Evolutionary conservation across 64 coral and sea anemone species (phyloP).

Genomic region (Stylophora pistillata): DNA sequence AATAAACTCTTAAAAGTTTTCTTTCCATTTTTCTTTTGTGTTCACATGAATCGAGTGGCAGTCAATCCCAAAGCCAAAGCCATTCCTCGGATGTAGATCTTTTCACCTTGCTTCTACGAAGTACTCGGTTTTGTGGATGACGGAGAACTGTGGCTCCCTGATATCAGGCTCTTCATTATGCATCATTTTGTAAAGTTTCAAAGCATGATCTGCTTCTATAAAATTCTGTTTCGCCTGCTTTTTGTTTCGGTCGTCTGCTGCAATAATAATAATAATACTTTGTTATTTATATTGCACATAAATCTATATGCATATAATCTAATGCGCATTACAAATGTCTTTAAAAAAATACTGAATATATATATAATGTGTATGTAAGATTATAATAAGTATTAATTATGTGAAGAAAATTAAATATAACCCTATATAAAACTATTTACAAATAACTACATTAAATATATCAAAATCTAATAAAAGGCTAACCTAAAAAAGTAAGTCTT

Average conservation of each 20-base stretch:
- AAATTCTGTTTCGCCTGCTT: background rate
- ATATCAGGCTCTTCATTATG: background rate
- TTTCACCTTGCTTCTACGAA: background rate
- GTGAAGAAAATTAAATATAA: no score
- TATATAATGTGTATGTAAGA: no score
- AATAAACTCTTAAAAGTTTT: conserved; percentile 41
- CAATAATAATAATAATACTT: no score
- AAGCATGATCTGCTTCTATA: conserved; percentile 18
- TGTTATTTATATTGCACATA: background rate
- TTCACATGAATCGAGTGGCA: conserved; percentile 22
- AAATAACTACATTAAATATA: no score
- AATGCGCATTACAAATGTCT: no score
- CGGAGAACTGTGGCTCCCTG: background rate
- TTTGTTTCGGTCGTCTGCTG: no score
- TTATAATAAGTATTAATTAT: no score
- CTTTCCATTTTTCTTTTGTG: background rate
- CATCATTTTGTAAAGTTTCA: background rate
- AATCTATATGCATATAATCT: no score
- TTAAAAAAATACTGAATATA: no score
- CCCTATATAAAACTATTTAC: no score
- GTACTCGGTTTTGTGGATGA: background rate
- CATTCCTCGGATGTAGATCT: conserved; percentile 1
- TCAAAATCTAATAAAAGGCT: no score
- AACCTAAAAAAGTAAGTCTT: no score
- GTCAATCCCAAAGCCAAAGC: conserved; percentile 35